Evolutionary conservation across 2,113 vertebrate genomes (phyloP).

Genomic region (Mesitornis unicolor): DNA sequence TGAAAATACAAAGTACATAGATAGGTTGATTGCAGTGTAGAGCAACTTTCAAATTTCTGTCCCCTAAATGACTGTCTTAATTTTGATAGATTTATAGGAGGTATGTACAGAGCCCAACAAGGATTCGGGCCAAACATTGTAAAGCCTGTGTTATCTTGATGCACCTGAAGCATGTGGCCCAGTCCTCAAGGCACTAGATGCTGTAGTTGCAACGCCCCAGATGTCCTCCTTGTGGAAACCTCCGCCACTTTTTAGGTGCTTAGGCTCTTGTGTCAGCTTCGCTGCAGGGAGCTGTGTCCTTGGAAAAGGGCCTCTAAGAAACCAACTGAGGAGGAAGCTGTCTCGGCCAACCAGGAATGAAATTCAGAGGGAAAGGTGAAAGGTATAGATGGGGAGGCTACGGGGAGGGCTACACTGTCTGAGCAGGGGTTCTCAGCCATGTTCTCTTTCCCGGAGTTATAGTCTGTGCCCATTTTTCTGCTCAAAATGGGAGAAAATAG

Average conservation of each 20-base stretch:
- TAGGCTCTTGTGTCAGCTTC: not conserved
- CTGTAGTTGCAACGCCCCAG: not conserved
- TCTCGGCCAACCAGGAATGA: not conserved
- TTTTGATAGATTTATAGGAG: not conserved
- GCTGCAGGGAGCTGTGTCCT: not conserved
- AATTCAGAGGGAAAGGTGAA: not conserved
- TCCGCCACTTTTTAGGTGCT: not conserved
- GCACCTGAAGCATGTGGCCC: not conserved
- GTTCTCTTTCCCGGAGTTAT: not conserved
- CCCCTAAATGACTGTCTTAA: not conserved
- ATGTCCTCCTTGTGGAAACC: too few relatives aligned
- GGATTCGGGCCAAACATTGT: not conserved
- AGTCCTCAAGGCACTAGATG: not conserved
- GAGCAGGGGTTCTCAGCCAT: not conserved
- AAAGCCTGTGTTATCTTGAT: not conserved
- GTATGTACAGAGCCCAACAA: not conserved
- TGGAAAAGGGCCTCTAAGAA: not conserved
- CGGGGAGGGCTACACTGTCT: not conserved
- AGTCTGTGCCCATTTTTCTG: not conserved
- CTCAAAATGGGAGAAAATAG: not conserved
- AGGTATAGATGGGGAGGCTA: not conserved
- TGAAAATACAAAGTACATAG: not conserved
- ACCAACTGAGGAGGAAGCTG: not conserved
- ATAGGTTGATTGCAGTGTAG: not conserved
- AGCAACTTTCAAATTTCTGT: not conserved